Evolutionary conservation across 2,888 invertebrate species (phyloP), one percentile per base, ranked within the genome.

Genomic region (Phanerotoma sp.): DNA sequence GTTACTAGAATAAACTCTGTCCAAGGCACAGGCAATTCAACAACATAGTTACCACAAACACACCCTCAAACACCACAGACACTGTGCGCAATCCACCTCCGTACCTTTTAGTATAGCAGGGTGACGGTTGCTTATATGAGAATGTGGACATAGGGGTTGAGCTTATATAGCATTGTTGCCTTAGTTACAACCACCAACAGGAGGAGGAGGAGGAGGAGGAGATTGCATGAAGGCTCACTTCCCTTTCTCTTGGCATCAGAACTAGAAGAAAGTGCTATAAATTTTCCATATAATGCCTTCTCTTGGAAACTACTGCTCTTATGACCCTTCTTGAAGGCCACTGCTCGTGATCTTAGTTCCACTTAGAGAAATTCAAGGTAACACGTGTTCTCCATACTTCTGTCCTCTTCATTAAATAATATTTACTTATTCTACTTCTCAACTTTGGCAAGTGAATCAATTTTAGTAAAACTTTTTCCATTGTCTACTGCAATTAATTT

Each of bases 1-100:
- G 72, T 72, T 71, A 72, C 68, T 72, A 60, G 72, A 70, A 72
- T 72, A 69, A 67, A 68, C 67, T 20, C 28, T 28, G 62, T 62
- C 57, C 60, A 58, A 62, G 60, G 60, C 56, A 60, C 54, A 45
- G 60, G 61, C 64, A 60, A 68, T 68, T 66, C 61, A 62, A 56
- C 62, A 25, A 33, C 57, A 52, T 35, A 18, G 11, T 5, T 38
- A 16, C 20, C 20, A n/a, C 38, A 38, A 38, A 18, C 20, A 38
- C 20, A 18, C 38, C 18, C 38, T 38, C 35, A 25, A 25, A 25
- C 9, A 25, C 25, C 25, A 25, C 35, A 35, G 10, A 38, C 16
- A 38, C 10, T 18, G 38, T 18, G 20, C 18, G 18, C 16, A 18
- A 20, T 18, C 38, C 38, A 38, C 18, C 20, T 18, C 16, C 18